These are phyloP conservation scores for Tapera naevia DNA, from an alignment of 2,797 vertebrate species.

Conservation along the genomic window DNA sequence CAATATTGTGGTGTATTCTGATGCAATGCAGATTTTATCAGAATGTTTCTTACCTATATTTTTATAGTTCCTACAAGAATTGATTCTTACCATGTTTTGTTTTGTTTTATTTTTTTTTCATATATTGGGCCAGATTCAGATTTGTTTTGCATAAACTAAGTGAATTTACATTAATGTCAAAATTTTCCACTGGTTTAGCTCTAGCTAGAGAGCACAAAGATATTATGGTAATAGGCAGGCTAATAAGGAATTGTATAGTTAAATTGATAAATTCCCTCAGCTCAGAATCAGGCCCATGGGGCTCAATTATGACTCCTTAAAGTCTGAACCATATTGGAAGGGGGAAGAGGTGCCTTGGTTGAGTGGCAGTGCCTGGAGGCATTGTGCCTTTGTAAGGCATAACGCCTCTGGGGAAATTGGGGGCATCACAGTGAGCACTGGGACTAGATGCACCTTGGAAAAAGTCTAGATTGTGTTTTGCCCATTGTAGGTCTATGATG, in stretches of 20 bases:
- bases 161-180: conserved; percentile 3
- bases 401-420: conserved; percentile 48
- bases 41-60: conserved; percentile 1
- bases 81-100: neutral
- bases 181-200: conserved; percentile 34
- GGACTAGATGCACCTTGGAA: conserved; percentile 44
- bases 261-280: conserved; percentile 50
- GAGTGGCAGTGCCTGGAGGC: conserved; percentile 63
- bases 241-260: conserved; percentile 50
- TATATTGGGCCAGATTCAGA: neutral
- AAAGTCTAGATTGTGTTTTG: neutral
- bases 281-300: conserved; percentile 61
- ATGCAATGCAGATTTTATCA: neutral
- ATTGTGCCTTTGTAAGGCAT: conserved; percentile 56
- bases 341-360: conserved; percentile 51
- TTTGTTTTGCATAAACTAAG: neutral
- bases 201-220: conserved; percentile 29
- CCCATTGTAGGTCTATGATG: neutral
- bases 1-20: neutral
- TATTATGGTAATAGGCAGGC: conserved; percentile 54
- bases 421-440: conserved; percentile 36
- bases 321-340: conserved; percentile 50
- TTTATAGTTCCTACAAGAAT: conserved; percentile 6
- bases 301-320: conserved; percentile 64
- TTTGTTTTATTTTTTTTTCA: neutral